Base-by-base conservation (phyloP, 2,888 invertebrate species). In the Spodoptera exigua region DNA sequence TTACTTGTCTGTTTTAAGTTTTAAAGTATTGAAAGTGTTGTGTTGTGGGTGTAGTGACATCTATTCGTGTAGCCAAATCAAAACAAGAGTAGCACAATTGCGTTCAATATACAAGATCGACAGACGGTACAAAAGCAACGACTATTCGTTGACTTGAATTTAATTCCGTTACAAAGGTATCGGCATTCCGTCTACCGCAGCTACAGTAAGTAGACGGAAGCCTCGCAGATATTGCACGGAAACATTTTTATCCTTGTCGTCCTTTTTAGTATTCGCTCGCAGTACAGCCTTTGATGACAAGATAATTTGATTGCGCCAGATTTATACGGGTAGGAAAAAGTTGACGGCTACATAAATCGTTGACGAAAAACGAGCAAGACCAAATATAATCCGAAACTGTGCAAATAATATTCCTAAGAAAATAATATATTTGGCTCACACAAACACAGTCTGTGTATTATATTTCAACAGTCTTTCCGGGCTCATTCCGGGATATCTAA, bases 391-490 rank as follows among this genome's bases (percentile, higher is more conserved):
- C 21, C 16, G 9, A 27, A 12, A 17, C 21, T 16, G 17, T 10
- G 34, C 17, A 32, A 55, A 14, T 18, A 35, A 59, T 18, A 11
- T 32, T 36, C 36, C n/a, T n/a, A 34, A 66, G 18, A 58, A 27
- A 48, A 46, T 36, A 40, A 57, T 36, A 36, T 36, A 69, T 65
- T 41, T 61, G n/a, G 32, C 35, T 16, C 35, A 46, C 16, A 13
- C 37, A 41, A 40, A 48, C 12, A 18, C n/a, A 43, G 14, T 40
- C 37, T 53, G n/a, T 32, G 16, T 51, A 32, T 63, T 18, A 53
- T 57, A 63, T 69, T 69, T 47, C 43, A 36, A 39, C 16, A 16
- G 17, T 49, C 11, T 39, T 39, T 52, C 41, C 69, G 43, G 48
- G 53, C 32, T 51, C 7, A 14, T 36, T 36, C 34, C n/a, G 32